phyloP scores from a whole-genome alignment of 2,797 vertebrate genomes.

The Gallirallus australis region DNA sequence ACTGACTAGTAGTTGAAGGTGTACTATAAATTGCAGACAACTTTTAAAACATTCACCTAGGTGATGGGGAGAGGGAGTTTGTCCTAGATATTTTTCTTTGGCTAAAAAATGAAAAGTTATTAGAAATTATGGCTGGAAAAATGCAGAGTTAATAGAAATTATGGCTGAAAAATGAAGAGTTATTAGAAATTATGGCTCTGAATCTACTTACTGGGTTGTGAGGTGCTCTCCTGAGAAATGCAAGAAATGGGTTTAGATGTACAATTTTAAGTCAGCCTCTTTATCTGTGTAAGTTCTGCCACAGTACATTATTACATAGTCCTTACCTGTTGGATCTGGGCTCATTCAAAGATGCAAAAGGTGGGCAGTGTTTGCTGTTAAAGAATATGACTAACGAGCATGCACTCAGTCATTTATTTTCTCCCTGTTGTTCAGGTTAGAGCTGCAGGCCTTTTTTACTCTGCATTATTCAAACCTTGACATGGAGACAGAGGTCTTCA shows the following conservation, averaged over 20 bases:
- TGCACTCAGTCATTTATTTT: not conserved
- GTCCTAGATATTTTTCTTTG: not conserved
- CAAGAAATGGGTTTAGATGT: not conserved
- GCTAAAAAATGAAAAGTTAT: not conserved
- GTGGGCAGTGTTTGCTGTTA: not conserved
- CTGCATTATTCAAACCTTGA: not conserved
- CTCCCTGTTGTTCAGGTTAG: not conserved
- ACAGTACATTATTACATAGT: not conserved
- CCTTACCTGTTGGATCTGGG: not conserved
- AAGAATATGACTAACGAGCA: rapidly evolving
- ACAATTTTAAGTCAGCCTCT: not conserved
- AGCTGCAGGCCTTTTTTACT: not conserved
- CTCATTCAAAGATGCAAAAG: not conserved
- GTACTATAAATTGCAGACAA: not conserved
- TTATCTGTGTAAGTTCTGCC: not conserved
- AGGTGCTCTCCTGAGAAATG: not conserved
- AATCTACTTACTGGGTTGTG: not conserved
- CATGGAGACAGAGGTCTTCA: not conserved
- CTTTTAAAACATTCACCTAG: not conserved
- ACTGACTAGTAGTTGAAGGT: not conserved
- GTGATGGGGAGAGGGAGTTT: not conserved
- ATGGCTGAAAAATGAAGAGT: not conserved
- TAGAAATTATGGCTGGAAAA: not conserved
- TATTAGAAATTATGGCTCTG: not conserved
- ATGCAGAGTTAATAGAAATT: too few species aligned